Evolutionary conservation across 2,888 invertebrate genomes (phyloP).

Genomic region (Pharmacophagus antenor): DNA sequence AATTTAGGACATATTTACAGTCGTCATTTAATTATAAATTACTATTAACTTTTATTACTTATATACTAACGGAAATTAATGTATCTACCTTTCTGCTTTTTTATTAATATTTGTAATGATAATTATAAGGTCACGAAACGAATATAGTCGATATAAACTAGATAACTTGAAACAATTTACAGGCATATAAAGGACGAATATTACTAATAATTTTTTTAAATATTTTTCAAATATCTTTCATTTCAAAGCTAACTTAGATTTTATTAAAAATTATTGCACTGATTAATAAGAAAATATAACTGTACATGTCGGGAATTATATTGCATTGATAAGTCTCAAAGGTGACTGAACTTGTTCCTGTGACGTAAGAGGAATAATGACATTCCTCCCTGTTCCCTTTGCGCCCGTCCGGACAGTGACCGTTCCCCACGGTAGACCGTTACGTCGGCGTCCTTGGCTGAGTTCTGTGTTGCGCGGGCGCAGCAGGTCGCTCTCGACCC

Average conservation of each 20-base stretch:
- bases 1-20: conserved; percentile 57
- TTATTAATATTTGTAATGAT: too few relatives aligned
- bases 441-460: conserved; percentile 80
- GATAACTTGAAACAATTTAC: too few relatives aligned
- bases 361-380: conserved; percentile 47
- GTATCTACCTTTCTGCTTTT: not conserved
- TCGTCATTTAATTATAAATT: not conserved
- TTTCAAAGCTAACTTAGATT: too few relatives aligned
- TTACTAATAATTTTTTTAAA: too few relatives aligned
- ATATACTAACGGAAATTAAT: too few relatives aligned
- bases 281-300: conserved; percentile 35
- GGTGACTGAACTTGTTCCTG: conserved; percentile 5
- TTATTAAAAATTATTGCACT: too few relatives aligned
- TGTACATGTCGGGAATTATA: not conserved
- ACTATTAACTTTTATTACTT: too few relatives aligned
- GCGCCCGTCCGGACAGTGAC: conserved; percentile 28
- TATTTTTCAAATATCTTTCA: too few relatives aligned
- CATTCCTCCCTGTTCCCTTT: conserved; percentile 27
- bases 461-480: conserved; percentile 73
- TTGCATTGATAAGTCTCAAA: not conserved
- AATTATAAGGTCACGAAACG: too few relatives aligned
- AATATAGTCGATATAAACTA: too few relatives aligned
- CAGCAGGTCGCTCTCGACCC: conserved; percentile 76
- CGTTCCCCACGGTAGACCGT: conserved; percentile 55
- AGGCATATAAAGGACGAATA: too few relatives aligned